Evolutionary conservation across 1,140 invertebrate genomes (phyloP), one percentile per base, ranked within the genome.

Genomic region (Papilio xuthus): DNA sequence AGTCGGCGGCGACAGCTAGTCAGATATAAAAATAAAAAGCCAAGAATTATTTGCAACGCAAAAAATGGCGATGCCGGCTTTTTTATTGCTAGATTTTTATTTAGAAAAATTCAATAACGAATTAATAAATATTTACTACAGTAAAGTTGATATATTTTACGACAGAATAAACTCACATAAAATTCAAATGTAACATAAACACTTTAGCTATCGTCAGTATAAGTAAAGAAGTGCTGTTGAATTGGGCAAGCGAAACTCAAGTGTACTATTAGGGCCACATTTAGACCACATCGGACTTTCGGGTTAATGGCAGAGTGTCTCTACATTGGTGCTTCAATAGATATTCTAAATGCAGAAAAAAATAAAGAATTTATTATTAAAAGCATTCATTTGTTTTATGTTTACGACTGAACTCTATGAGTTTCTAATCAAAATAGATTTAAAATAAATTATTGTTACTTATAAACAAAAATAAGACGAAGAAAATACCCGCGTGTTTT

Each of bases 191-290:
- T 74, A 63, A 70, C 13, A 10, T 78, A 73, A 76, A 77, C 69
- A 78, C 80, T 88, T 90, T 78, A 81, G 44, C 78, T 28, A 13
- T 9, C 42, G 74, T 81, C 77, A 73, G 86, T 92, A 89, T 84
- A 23, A 41, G 75, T 53, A 82, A 86, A 92, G 89, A 92, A 93
- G 92, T 93, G 87, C 81, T 85, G 84, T 81, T 89, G 90, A 92
- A 92, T 92, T 92, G 92, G 89, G 88, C 92, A 92, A 92, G 92
- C 92, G 88, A 93, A 92, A 86, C 89, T 93, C 92, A 87, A 93
- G 92, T 90, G 92, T 86, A 86, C 88, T 90, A 91, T 89, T 88
- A 89, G 86, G 85, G 85, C 89, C 85, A 88, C 87, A 92, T 92
- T 89, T 91, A 90, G 89, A 87, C 85, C 85, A 84, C 74, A 60